phyloP scores from a whole-genome alignment of 2,888 invertebrate genomes.

The Athrips mouffetella region DNA sequence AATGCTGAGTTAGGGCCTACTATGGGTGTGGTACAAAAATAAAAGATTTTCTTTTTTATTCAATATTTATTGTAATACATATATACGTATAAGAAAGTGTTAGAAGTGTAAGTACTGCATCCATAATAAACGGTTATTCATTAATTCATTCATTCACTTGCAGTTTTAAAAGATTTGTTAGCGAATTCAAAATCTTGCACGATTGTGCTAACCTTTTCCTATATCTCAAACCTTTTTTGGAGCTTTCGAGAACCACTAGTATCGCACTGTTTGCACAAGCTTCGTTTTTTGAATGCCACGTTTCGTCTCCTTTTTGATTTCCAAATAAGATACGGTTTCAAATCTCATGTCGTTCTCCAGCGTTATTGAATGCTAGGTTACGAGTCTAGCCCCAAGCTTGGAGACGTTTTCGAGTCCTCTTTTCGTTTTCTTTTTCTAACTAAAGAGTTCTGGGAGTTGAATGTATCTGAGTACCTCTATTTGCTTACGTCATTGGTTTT shows the following conservation, averaged over 20 bases:
- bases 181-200: too few relatives aligned
- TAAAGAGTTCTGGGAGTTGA: neutral
- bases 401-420: constrained; percentile 8
- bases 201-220: too few relatives aligned
- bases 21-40: too few relatives aligned
- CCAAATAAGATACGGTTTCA: constrained; percentile 62
- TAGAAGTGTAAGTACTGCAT: too few relatives aligned
- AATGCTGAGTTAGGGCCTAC: too few relatives aligned
- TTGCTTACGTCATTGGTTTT: constrained; percentile 1
- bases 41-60: too few relatives aligned
- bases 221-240: too few relatives aligned
- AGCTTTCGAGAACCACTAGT: constrained; percentile 30
- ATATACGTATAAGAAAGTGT: too few relatives aligned
- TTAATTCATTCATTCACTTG: too few relatives aligned
- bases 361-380: constrained; percentile 32
- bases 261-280: constrained; percentile 35
- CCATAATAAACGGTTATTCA: too few relatives aligned
- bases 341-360: constrained; percentile 41
- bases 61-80: too few relatives aligned
- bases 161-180: too few relatives aligned
- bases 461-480: neutral
- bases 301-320: constrained; percentile 51
- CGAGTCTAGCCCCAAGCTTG: constrained; percentile 23
- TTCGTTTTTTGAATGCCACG: constrained; percentile 47
- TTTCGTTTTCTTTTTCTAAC: neutral